Evolutionary conservation across 2,888 invertebrate species (phyloP), one percentile per base, ranked within the genome.

Genomic region (Drosophila tanythrix): DNA sequence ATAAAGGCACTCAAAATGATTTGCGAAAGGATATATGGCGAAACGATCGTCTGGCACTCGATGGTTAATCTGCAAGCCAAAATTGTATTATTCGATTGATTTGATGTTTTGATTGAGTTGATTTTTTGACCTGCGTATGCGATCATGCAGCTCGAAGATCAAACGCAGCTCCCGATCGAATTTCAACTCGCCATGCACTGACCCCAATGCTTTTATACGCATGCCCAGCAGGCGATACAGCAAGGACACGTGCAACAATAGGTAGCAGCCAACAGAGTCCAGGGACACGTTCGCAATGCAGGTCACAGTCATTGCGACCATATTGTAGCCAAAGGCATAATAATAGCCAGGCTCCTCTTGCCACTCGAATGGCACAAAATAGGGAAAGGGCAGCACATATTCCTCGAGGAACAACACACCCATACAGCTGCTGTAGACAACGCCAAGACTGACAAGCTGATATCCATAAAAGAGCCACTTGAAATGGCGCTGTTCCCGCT

Each of bases 281-380:
- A 92, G 70, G 3, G 80, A 80, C 0, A 77, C 71, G 58, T 91
- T 90, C 2, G 83, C 74, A 11, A 84, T 38, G 55, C 82, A 86
- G 4, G 85, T 90, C 11, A 91, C 48, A 0, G 71, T 69, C 82
- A 90, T 82, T 0, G 77, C 85, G 1, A 81, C 25, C 51, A 86
- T 69, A 48, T 86, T 80, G 67, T 90, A 92, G 10, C 66, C 62
- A 43, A 79, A 91, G 7, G 90, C 90, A 29, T 83, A 77, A 83
- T 83, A 90, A 65, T 84, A 90, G 1, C 77, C 58, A 0, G 58
- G 52, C 0, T 76, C 48, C 2, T 69, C 78, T 0, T 35, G 80
- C 83, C 91, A 90, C 15, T 92, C 89, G 29, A 92, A 92, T 5
- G 92, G 92, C 63, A 92, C 83, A 80, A 84, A 92, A 53, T 82